phyloP scores from a whole-genome alignment of 2,888 invertebrate genomes.

The Trissolcus brochymenae region DNA sequence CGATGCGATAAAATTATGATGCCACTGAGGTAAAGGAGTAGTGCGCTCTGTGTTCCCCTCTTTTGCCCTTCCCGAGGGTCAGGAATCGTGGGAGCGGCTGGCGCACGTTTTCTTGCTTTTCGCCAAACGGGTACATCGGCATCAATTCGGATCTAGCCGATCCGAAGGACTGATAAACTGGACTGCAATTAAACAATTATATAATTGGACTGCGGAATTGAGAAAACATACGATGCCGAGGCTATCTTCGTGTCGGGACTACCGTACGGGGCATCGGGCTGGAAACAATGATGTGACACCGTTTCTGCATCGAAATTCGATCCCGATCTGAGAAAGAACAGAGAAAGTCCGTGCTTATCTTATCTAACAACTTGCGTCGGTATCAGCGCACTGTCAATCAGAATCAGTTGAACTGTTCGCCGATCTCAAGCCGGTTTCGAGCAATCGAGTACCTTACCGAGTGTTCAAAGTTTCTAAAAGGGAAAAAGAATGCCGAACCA shows the following conservation, averaged over 20 bases:
- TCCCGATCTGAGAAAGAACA: conserved; percentile 40
- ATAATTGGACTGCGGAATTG: conserved; percentile 16
- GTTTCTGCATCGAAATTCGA: conserved; percentile 27
- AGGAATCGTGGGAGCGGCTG: conserved; percentile 74
- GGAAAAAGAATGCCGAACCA: conserved; percentile 10
- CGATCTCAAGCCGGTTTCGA: conserved; percentile 31
- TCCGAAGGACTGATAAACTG: not conserved
- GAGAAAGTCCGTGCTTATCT: conserved; percentile 47
- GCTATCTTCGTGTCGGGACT: conserved; percentile 8
- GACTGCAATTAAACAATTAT: conserved; percentile 29
- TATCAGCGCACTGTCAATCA: conserved; percentile 40
- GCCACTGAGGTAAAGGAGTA: conserved; percentile 45
- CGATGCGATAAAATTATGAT: conserved; percentile 20
- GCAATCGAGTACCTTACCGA: not conserved
- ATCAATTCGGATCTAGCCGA: conserved; percentile 16
- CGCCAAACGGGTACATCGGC: conserved; percentile 8
- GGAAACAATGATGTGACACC: conserved; percentile 41
- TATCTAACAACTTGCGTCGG: conserved; percentile 30
- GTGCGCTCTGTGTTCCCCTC: conserved; percentile 21
- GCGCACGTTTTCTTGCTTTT: conserved; percentile 53
- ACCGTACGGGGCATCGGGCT: conserved; percentile 9
- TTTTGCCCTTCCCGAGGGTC: conserved; percentile 61
- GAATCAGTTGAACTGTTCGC: conserved; percentile 21
- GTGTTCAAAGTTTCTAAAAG: conserved; percentile 16
- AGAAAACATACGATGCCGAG: conserved; percentile 10